Evolutionary conservation across 2,797 vertebrate genomes (phyloP).

Genomic region (Coilia nasus): DNA sequence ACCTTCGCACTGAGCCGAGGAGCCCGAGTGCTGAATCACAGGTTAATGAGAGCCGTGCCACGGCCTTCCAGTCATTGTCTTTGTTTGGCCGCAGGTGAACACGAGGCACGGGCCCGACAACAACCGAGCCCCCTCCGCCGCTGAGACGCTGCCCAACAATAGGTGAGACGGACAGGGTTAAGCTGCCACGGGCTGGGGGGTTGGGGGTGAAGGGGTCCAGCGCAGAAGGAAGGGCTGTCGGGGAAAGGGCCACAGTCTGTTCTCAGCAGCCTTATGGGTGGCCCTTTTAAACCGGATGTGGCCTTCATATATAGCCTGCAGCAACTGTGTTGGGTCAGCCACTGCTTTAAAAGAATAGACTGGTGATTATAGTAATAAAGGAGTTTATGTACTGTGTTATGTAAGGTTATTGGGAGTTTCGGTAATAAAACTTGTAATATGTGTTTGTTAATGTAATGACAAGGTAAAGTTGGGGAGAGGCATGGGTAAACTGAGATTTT

Average conservation of each 20-base stretch:
- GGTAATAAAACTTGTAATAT: background rate
- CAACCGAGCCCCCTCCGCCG: conserved; percentile 76
- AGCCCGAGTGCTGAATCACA: conserved; percentile 71
- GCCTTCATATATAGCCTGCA: background rate
- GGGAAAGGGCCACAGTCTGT: background rate
- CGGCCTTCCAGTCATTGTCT: conserved; percentile 47
- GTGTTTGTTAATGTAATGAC: no score
- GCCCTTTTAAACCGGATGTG: background rate
- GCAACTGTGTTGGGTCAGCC: background rate
- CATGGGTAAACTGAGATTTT: background rate
- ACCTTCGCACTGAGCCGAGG: conserved; percentile 76
- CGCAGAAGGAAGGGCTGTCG: background rate
- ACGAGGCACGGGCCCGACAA: conserved; percentile 86
- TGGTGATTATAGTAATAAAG: background rate
- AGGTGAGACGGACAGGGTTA: conserved; percentile 79
- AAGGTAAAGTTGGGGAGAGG: no score
- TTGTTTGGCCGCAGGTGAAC: conserved; percentile 82
- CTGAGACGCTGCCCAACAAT: conserved; percentile 88
- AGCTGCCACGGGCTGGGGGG: background rate
- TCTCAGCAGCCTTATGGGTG: background rate
- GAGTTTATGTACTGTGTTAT: background rate
- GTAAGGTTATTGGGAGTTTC: background rate
- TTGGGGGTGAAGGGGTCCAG: background rate
- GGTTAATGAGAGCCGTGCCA: conserved; percentile 78
- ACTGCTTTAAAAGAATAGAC: background rate